Base-by-base conservation (phyloP, 2,888 invertebrate genomes). In the Galerucella pusilla region DNA sequence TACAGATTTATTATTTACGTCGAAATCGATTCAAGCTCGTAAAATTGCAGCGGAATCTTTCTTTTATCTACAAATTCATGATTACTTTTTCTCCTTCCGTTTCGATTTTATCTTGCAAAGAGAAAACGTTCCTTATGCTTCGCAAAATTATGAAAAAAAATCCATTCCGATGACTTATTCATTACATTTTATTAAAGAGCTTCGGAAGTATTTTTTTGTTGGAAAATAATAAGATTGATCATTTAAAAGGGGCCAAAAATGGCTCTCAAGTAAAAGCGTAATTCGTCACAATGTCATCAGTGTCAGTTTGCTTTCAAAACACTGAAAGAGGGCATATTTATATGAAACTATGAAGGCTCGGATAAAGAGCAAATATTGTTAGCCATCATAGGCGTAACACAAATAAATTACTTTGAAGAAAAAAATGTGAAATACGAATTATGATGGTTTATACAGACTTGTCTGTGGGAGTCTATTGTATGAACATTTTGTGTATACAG, bases 271-370 rank as follows among this genome's bases (percentile, higher is more conserved):
- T 59, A 16, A 59, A 59, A 59, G 25, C 59, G 59, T 59, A 59
- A 59, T 59, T 59, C 59, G 25, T 59, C 59, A 59, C 59, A 59
- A 25, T 59, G 59, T 59, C 59, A 59, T 59, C 20, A 25, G 20
- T 59, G 20, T 59, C 59, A 20, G 59, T 25, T 25, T 12, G 16
- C 20, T 59, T 54, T 49, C 49, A 12, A 49, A 49, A 49, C 49
- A 49, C 25, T 20, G 59, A 59, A 25, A 59, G 25, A 59, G 59
- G 20, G n/a, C 25, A 59, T 59, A 59, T 59, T 59, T 59, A n/a
- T 59, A 20, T 59, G 59, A 11, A 59, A 25, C 20, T 59, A 59
- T 59, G 59, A 59, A 59, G 9, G 49, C 49, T 49, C 49, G 49
- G 11, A 49, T 49, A 49, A 14, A 14, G 49, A 49, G 12, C 49